Conservation (phyloP, 2,797 vertebrate species). For the Manis javanica region DNA sequence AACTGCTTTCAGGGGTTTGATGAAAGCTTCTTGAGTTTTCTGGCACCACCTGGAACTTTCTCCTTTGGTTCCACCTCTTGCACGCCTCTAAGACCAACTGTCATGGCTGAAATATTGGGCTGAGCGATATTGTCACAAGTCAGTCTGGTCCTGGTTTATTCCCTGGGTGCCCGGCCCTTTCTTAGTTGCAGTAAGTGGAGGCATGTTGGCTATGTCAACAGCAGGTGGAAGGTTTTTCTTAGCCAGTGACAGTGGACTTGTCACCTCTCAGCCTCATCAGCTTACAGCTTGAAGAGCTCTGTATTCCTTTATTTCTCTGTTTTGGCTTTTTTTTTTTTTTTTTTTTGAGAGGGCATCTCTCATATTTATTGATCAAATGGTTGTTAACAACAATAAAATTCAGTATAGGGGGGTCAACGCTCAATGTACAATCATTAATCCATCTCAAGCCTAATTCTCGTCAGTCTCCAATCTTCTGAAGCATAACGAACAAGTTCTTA, state of each 20-base stretch:
- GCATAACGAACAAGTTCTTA: no score
- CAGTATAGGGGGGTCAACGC: no score
- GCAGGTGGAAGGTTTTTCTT: background rate
- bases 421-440: no score
- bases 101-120: background rate
- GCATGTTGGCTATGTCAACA: background rate
- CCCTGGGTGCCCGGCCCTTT: background rate
- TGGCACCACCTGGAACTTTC: background rate
- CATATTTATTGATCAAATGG: no score
- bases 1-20: background rate
- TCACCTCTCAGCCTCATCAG: background rate
- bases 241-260: background rate
- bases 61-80: background rate
- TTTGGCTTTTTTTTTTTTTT: no score
- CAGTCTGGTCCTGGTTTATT: background rate
- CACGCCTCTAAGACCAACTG: background rate
- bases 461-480: no score
- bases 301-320: background rate
- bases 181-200: background rate
- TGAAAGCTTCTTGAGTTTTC: background rate
- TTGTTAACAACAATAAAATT: no score
- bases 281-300: background rate
- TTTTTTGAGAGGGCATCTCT: no score
- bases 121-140: background rate
- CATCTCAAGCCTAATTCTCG: no score